These are phyloP conservation scores for Palythoa grandis DNA, from an alignment of 92 coral and sea anemone species.

Conservation along the genomic window DNA sequence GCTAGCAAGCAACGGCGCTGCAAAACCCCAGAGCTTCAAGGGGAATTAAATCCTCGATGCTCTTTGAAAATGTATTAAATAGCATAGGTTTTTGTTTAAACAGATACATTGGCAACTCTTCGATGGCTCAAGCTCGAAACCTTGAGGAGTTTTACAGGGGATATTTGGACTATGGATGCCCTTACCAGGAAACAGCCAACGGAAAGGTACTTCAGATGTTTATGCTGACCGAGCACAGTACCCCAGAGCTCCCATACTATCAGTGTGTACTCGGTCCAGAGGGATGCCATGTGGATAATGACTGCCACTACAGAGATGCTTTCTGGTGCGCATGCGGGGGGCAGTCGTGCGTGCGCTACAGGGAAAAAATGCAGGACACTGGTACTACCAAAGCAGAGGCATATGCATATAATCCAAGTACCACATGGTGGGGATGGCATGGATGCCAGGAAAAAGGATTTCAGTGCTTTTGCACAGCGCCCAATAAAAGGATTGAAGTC, in stretches of 20 bases:
- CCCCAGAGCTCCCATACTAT: slow-evolving; percentile 8
- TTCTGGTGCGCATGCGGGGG: slow-evolving; percentile 45
- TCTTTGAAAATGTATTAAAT: too few relatives aligned
- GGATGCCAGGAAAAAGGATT: neutral
- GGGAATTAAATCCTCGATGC: too few relatives aligned
- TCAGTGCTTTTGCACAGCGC: neutral
- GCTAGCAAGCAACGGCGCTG: too few relatives aligned
- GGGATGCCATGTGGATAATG: slow-evolving; percentile 35
- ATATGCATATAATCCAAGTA: neutral
- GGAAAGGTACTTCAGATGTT: slow-evolving; percentile 39
- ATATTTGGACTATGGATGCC: slow-evolving; percentile 50
- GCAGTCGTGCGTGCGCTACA: neutral
- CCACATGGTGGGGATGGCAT: slow-evolving; percentile 5
- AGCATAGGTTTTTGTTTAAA: too few relatives aligned
- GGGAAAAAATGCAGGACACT: neutral
- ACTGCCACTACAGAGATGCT: slow-evolving; percentile 47
- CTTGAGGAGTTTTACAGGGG: slow-evolving; percentile 61
- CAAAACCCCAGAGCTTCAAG: too few relatives aligned
- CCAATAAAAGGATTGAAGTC: slow-evolving; percentile 8
- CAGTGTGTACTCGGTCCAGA: too few relatives aligned
- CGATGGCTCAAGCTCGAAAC: slow-evolving; percentile 41
- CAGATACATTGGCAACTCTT: slow-evolving; percentile 36
- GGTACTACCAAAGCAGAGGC: neutral
- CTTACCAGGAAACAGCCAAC: slow-evolving; percentile 5
- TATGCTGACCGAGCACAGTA: neutral